A percentile compares a stretch with the other conserved stretches of the same genome.
Conservation (phyloP, 2,888 invertebrate genomes). For the Plebejus anna region DNA sequence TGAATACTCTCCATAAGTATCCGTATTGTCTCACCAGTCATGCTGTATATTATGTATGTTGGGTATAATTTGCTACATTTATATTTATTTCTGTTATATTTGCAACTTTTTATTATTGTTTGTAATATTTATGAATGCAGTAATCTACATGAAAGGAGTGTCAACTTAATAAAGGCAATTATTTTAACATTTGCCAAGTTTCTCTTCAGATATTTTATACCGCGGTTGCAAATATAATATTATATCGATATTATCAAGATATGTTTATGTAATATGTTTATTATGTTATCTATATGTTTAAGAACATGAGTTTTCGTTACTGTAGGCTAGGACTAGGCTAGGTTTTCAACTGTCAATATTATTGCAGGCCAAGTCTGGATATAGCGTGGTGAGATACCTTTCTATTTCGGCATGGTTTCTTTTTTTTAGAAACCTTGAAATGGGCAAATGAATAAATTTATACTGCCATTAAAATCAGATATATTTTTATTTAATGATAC, state of each 20-base stretch:
- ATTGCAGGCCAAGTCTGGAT: conserved; percentile 67
- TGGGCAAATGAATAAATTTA: conserved; percentile 27
- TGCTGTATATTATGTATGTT: not conserved
- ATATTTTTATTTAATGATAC: not conserved
- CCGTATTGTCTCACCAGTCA: no score
- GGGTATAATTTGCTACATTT: conserved; percentile 7
- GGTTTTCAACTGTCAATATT: conserved; percentile 54
- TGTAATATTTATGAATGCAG: not conserved
- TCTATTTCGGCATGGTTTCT: conserved; percentile 60
- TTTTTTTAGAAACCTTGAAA: conserved; percentile 33
- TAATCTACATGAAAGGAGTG: no score
- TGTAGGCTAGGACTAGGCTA: conserved; percentile 41
- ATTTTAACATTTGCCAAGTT: conserved; percentile 40
- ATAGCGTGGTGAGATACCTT: conserved; percentile 72
- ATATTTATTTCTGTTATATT: conserved; percentile 21
- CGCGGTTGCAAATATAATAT: conserved; percentile 23
- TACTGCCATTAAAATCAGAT: not conserved
- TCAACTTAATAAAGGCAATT: conserved; percentile 35
- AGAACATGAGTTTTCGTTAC: conserved; percentile 34
- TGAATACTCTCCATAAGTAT: no score
- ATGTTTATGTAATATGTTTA: conserved; percentile 25
- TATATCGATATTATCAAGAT: conserved; percentile 29
- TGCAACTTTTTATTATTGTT: not conserved
- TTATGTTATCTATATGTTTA: conserved; percentile 27
- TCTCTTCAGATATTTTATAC: conserved; percentile 30